Conservation (phyloP, 2,113 vertebrate genomes). For the Chlorodrepanis virens region DNA sequence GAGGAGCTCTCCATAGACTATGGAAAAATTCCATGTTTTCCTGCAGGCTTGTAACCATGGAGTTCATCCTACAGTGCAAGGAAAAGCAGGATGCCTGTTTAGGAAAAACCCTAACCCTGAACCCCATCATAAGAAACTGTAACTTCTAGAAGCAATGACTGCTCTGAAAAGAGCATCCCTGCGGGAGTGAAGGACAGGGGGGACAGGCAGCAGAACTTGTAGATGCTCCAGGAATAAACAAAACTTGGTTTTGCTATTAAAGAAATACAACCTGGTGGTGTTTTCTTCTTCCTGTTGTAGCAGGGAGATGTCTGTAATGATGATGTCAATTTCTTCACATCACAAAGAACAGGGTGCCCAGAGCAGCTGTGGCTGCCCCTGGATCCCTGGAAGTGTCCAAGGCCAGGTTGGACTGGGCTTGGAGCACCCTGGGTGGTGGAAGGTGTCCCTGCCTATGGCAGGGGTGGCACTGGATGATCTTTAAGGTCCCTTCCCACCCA, state of each 20-base stretch:
- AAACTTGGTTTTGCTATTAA: not conserved
- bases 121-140: rapidly evolving
- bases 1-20: not conserved
- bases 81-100: not conserved
- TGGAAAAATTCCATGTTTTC: not conserved
- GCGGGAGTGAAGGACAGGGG: not conserved
- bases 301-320: no score
- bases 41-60: not conserved
- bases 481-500: not conserved
- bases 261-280: not conserved
- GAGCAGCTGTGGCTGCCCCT: not conserved
- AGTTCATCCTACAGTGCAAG: not conserved
- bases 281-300: not conserved
- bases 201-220: not conserved
- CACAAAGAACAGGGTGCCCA: not conserved
- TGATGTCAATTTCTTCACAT: not conserved
- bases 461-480: not conserved
- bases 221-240: not conserved
- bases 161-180: not conserved
- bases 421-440: rapidly evolving
- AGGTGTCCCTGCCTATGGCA: not conserved
- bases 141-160: not conserved
- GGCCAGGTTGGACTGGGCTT: rapidly evolving
- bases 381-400: not conserved
- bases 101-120: not conserved